A percentile compares a stretch with the other conserved stretches of the same genome.
Evolutionary conservation across 2,888 invertebrate species (phyloP).

Genomic region (Eristalinus sepulchralis): DNA sequence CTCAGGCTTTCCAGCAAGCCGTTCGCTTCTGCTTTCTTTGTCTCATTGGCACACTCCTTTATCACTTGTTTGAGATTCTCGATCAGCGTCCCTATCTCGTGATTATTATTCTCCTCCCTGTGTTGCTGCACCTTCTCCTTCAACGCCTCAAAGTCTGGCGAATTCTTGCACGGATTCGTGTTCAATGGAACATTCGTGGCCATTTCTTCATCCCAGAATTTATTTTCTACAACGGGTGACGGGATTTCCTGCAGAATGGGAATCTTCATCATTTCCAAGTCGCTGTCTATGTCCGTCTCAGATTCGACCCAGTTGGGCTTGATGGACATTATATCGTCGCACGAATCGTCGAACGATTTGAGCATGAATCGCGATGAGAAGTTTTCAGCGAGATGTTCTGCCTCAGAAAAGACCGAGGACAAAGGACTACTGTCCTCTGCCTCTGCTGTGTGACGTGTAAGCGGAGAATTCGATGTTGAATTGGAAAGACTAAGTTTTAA

Average conservation of each 20-base stretch:
- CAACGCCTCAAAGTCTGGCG: constrained; percentile 48
- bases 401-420: constrained; percentile 68
- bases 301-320: constrained; percentile 72
- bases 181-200: not conserved
- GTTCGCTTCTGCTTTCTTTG: constrained; percentile 72
- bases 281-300: constrained; percentile 74
- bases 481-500: constrained; percentile 75
- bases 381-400: constrained; percentile 70
- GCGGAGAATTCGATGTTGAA: constrained; percentile 73
- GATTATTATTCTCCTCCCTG: constrained; percentile 57
- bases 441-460: constrained; percentile 35
- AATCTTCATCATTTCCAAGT: constrained; percentile 75
- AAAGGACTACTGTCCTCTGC: constrained; percentile 56
- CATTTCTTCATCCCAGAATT: constrained; percentile 10
- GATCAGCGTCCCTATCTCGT: constrained; percentile 72
- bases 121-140: constrained; percentile 67
- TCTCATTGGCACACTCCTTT: constrained; percentile 66
- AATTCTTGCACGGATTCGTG: constrained; percentile 9
- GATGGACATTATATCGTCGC: constrained; percentile 73
- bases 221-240: constrained; percentile 55
- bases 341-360: constrained; percentile 73
- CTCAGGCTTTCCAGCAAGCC: constrained; percentile 74
- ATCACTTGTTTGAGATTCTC: constrained; percentile 73
- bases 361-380: constrained; percentile 49
- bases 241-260: constrained; percentile 73